Conservation (phyloP, 2,113 vertebrate species). For the Telmatochromis sp. region DNA sequence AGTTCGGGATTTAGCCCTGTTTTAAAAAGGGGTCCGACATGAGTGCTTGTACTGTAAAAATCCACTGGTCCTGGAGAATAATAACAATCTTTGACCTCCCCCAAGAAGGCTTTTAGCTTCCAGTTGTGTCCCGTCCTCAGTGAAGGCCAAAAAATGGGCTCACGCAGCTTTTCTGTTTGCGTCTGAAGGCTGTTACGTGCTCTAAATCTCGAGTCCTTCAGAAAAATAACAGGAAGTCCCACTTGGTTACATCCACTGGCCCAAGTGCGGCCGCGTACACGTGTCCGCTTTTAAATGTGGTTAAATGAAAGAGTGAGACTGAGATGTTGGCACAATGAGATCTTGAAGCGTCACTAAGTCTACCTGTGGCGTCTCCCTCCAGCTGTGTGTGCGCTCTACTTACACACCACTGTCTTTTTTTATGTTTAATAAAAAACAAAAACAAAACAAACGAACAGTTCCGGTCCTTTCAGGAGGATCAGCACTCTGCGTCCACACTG, state of each 20-base stretch:
- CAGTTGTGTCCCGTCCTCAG: not conserved
- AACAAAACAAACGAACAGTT: not conserved
- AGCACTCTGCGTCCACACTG: constrained; percentile 94
- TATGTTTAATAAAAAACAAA: not conserved
- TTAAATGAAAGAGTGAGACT: not conserved
- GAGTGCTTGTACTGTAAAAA: not conserved
- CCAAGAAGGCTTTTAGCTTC: constrained; percentile 1
- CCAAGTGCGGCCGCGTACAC: not conserved
- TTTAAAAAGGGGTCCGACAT: not conserved
- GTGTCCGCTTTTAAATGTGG: not conserved
- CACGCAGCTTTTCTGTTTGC: not conserved
- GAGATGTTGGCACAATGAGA: not conserved
- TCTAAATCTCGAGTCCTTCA: constrained; percentile 1
- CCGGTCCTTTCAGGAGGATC: constrained; percentile 32
- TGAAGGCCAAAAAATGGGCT: not conserved
- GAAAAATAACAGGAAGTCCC: not conserved
- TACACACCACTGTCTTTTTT: not conserved
- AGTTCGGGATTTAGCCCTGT: not conserved
- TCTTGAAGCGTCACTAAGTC: not conserved
- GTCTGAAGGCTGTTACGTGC: not conserved
- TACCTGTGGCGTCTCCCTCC: not conserved
- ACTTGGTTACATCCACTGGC: not conserved
- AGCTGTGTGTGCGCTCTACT: not conserved
- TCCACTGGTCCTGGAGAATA: not conserved
- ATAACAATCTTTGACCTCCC: not conserved